Percentiles rank a stretch among this genome's conserved stretches.
phyloP scores from a whole-genome alignment of 2,113 vertebrate species.

The Seriola dumerili region DNA sequence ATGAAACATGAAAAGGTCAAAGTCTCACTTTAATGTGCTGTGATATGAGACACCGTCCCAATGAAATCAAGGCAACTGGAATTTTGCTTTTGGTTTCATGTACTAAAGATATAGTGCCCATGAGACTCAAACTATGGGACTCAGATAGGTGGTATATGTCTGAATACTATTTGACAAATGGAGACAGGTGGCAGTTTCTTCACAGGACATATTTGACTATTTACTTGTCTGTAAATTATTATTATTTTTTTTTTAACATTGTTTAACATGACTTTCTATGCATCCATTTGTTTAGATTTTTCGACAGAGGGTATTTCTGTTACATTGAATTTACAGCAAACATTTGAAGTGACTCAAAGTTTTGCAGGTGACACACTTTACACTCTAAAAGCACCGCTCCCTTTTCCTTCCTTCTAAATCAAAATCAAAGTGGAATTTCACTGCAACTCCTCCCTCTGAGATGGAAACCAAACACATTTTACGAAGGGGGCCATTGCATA shows the following conservation, averaged over 20 bases:
- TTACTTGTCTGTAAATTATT: no score
- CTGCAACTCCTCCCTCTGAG: conserved; percentile 55
- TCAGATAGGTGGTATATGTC: neutral
- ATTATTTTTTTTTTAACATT: neutral
- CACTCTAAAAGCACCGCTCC: neutral
- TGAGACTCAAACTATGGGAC: no score
- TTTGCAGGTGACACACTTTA: conserved; percentile 17
- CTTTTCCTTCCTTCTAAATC: neutral
- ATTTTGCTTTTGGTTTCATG: no score
- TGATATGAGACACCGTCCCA: no score
- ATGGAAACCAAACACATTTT: conserved; percentile 47
- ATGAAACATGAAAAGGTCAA: no score
- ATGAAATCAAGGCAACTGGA: no score
- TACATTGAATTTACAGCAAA: neutral
- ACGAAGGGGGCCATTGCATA: conserved; percentile 54
- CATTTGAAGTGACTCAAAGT: neutral
- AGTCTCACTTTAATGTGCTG: no score
- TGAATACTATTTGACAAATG: no score
- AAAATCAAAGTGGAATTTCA: conserved; percentile 67
- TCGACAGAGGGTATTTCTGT: neutral
- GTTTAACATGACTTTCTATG: neutral
- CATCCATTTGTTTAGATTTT: neutral
- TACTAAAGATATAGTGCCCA: no score
- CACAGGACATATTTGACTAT: no score
- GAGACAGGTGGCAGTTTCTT: no score